Base-by-base conservation (phyloP, 1,140 invertebrate species). In the Drosophila lowei region DNA sequence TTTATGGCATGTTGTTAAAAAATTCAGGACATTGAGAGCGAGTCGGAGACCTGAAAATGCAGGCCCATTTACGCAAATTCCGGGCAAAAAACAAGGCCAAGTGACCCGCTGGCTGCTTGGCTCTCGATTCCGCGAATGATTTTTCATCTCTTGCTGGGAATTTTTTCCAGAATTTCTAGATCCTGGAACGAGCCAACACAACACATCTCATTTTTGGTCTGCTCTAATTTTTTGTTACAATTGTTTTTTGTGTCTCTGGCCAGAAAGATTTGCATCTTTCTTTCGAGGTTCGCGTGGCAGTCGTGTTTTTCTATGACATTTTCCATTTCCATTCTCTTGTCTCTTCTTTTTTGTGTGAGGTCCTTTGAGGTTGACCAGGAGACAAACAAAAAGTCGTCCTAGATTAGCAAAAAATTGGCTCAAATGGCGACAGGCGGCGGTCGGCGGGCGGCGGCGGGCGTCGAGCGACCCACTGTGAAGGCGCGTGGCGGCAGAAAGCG, bases 21-120 rank as follows among this genome's bases (percentile, higher is more conserved):
- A 80, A 80, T 80, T 80, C 77, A 80, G 77, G 77, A 79, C 77
- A 80, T 80, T 70, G 77, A 80, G 77, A 77, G 72, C 74, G 73
- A 15, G 21, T n/a, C 43, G 11, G 28, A 15, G 42, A 18, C 11
- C 52, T 34, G 25, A 7, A 28, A 25, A 34, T 44, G 48, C 34
- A 2, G 34, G 0, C 34, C 53, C 30, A 77, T 73, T 77, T 77
- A 77, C 65, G 72, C 53, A 77, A 38, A 77, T 77, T 77, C 74
- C 41, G 65, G 49, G 74, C 74, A 77, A 77, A 77, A 77, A 77
- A 77, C 65, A 77, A 77, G 74, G 74, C 72, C 73, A 76, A 76
- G 21, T 21, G 21, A 38, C 11, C 46, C 30, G 21, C 30, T 38
- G 34, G 11, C 34, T 38, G 21, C 48, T 8, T 65, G 58, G 74